Base-by-base conservation (phyloP, 1,140 invertebrate genomes). In the Nasonia longicornis region DNA sequence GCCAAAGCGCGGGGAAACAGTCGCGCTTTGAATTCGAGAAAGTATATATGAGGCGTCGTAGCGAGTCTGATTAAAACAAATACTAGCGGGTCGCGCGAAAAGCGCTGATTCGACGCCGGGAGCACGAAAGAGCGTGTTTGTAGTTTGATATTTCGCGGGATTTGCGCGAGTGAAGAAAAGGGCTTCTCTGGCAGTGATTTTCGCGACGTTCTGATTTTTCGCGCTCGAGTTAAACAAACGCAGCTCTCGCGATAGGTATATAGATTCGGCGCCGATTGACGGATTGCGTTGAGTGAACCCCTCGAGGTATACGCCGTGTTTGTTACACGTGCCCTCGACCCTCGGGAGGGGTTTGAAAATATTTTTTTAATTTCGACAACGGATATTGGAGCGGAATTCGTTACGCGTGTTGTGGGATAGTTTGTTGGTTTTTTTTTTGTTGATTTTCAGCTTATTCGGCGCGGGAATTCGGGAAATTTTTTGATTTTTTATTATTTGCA, bases 21-120 rank as follows among this genome's bases (percentile, higher is more conserved):
- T 20, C 6, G 52, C 14, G 20, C 52, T 58, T 58, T 58, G 52
- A 58, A 58, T 58, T 58, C 4, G 52, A 14, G 14, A 58, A 7
- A 58, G 48, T 52, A 16, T 10, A 42, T 2, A n/a, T 16, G 4
- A 58, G 7, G 16, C 52, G 52, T 58, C 52, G 12, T 4, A 58
- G 16, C 52, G 52, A 48, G 52, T n/a, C 20, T 70, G 69, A 70
- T 42, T 29, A 70, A 42, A 70, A 70, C 31, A 70, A 38, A 70
- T 16, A 66, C 16, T 22, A 11, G 26, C 26, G 26, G 16, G 48
- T 6, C 2, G 26, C n/a, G 26, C 38, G 38, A 42, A 66, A 66
- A 69, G 14, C 67, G 67, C 29, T 26, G 64, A 22, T 31, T 16
- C 67, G 14, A n/a, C 8, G 14, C 67, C 10, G 12, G 29, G 8